Evolutionary conservation across 2,888 invertebrate genomes (phyloP).

Genomic region (Gryllus longicercus): DNA sequence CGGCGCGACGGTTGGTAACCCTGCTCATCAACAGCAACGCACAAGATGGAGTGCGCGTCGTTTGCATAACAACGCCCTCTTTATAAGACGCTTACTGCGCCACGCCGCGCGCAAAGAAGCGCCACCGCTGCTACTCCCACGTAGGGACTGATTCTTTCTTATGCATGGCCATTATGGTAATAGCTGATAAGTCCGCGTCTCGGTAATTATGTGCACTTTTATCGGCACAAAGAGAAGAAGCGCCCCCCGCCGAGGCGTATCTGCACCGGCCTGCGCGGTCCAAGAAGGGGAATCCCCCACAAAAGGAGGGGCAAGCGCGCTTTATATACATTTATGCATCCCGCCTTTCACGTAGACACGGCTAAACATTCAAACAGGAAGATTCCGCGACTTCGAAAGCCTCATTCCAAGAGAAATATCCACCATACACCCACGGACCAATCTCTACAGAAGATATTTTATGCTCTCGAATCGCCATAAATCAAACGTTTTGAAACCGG

Average conservation of each 20-base stretch:
- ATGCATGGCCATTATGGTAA: neutral
- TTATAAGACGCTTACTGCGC: neutral
- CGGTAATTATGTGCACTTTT: neutral
- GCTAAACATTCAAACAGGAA: too few species aligned
- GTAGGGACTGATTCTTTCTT: neutral
- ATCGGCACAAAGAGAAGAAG: neutral
- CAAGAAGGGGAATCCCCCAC: too few species aligned
- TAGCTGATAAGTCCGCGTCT: neutral
- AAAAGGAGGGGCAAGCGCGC: too few species aligned
- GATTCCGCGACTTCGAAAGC: too few species aligned
- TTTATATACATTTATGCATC: too few species aligned
- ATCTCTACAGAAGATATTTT: neutral
- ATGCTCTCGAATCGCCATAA: slow-evolving; percentile 17
- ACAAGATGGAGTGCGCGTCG: neutral
- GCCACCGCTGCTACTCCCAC: neutral
- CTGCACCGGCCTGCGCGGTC: neutral
- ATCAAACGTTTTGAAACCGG: neutral
- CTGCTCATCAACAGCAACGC: neutral
- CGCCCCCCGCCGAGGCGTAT: neutral
- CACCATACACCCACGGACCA: neutral
- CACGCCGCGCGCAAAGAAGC: too few species aligned
- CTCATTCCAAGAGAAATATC: neutral
- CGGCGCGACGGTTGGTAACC: neutral
- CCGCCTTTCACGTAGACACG: too few species aligned
- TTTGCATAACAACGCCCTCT: neutral